Conservation (phyloP, 1,140 invertebrate species). For the Kradibia gibbosae region DNA sequence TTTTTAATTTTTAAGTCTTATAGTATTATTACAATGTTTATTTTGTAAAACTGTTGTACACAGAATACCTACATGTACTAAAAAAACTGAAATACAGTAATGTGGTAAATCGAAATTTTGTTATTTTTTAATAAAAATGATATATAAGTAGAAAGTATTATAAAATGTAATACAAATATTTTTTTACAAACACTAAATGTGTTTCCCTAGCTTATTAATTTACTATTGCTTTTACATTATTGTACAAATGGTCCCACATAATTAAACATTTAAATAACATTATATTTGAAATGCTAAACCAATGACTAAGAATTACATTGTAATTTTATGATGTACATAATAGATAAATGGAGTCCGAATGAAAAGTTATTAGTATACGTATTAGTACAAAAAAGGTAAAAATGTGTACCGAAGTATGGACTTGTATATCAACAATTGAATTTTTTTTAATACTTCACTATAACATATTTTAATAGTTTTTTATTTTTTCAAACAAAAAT, state of each 20-base stretch:
- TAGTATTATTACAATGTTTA: neutral
- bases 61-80: neutral
- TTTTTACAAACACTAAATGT: neutral
- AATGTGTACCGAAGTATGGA: no score
- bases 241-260: neutral
- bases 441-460: no score
- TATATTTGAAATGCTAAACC: constrained; percentile 35
- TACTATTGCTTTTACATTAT: neutral
- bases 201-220: neutral
- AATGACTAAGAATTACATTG: constrained; percentile 41
- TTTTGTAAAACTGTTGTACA: neutral
- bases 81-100: no score
- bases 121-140: neutral
- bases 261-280: neutral
- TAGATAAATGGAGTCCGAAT: neutral
- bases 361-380: neutral
- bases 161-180: neutral
- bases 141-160: no score
- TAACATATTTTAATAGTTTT: no score
- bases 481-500: no score
- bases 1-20: no score
- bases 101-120: no score
- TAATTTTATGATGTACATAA: constrained; percentile 2
- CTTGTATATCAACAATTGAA: no score
- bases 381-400: no score